These are phyloP conservation scores for Drosophila greeni DNA, from an alignment of 2,888 invertebrate species.

Conservation along the genomic window DNA sequence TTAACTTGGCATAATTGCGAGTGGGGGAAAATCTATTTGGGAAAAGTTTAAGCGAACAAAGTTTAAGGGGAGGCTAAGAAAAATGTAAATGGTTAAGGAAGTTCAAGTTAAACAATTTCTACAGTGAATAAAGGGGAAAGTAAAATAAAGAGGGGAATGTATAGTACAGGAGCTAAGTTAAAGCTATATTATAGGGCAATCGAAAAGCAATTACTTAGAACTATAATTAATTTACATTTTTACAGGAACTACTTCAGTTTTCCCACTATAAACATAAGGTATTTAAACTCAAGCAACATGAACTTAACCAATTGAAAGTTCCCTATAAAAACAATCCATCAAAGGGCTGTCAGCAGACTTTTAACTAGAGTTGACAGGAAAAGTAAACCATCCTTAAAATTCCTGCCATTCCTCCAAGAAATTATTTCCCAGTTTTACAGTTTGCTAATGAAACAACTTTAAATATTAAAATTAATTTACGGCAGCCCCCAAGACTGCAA, in stretches of 20 bases:
- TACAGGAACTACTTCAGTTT: neutral
- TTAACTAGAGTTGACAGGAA: conserved; percentile 6
- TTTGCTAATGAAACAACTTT: conserved; percentile 45
- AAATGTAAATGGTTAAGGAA: neutral
- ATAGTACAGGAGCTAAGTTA: too few relatives aligned
- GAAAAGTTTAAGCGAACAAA: neutral
- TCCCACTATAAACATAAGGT: neutral
- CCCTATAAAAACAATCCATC: conserved; percentile 9
- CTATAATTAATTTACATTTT: neutral
- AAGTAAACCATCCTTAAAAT: neutral
- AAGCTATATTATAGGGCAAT: neutral
- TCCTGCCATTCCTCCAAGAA: conserved; percentile 2
- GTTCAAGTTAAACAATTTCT: neutral
- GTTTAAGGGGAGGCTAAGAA: neutral
- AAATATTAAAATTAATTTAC: conserved; percentile 57
- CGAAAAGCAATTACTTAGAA: neutral
- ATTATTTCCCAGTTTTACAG: conserved; percentile 45
- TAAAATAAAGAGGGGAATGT: neutral
- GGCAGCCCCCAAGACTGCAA: neutral
- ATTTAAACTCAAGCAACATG: neutral
- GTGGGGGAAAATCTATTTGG: conserved; percentile 13
- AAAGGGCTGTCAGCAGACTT: conserved; percentile 9
- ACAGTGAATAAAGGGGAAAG: neutral
- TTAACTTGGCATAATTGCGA: conserved; percentile 16
- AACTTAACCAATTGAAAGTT: conserved; percentile 12